A percentile compares a stretch with the other conserved stretches of the same genome.
Conservation (phyloP, 2,888 invertebrate species). For the Hypomecis atomaria region DNA sequence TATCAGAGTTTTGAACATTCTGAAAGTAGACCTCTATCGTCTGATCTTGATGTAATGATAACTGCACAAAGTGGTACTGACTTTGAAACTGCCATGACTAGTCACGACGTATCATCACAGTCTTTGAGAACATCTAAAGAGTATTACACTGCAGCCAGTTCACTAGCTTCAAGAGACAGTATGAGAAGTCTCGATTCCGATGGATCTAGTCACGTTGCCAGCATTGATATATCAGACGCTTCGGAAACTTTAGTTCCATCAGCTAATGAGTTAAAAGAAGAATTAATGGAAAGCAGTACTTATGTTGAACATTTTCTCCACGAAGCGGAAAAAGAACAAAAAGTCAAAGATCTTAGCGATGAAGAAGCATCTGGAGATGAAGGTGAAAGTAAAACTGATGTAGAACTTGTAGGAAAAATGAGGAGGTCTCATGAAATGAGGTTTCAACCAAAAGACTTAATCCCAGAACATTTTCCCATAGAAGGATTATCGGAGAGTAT, state of each 20-base stretch:
- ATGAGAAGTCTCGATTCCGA: conserved; percentile 96
- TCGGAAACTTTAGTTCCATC: conserved; percentile 97
- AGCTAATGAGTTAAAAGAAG: conserved; percentile 91
- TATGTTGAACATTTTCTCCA: conserved; percentile 83
- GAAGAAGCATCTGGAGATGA: conserved; percentile 85
- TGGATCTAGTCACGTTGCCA: conserved; percentile 94
- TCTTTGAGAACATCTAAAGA: conserved; percentile 92
- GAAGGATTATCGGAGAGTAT: conserved; percentile 73
- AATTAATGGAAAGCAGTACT: conserved; percentile 87
- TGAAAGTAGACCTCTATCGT: conserved; percentile 93
- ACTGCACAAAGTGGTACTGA: conserved; percentile 92
- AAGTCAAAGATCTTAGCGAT: conserved; percentile 78
- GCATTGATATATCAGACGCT: conserved; percentile 95
- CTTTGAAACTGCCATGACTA: conserved; percentile 93
- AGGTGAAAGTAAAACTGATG: conserved; percentile 78
- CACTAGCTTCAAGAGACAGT: conserved; percentile 94
- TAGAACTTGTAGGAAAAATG: conserved; percentile 89
- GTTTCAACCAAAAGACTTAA: conserved; percentile 87
- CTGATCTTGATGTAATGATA: conserved; percentile 92
- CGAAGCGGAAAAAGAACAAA: conserved; percentile 69
- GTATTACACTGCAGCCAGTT: conserved; percentile 93
- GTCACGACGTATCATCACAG: conserved; percentile 89
- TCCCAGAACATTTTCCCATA: conserved; percentile 77
- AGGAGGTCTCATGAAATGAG: conserved; percentile 96
- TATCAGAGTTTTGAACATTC: conserved; percentile 95